Conservation (phyloP, 2,888 invertebrate genomes). For the Podotricha telesiphe region DNA sequence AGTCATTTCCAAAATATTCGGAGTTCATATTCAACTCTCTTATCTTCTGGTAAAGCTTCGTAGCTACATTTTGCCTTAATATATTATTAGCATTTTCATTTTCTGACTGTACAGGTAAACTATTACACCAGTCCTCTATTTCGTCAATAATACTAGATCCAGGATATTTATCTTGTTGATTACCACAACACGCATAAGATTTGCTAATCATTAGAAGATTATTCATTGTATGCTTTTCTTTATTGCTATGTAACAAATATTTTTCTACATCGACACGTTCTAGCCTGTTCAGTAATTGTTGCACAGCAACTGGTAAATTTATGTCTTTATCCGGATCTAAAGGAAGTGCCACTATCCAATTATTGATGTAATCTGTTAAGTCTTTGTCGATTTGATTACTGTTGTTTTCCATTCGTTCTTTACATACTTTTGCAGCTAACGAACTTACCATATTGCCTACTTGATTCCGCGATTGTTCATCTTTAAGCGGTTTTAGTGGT, state of each 20-base stretch:
- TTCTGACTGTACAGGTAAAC: slow-evolving; percentile 54
- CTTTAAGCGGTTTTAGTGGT: slow-evolving; percentile 53
- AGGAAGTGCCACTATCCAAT: slow-evolving; percentile 60
- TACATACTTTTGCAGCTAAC: slow-evolving; percentile 57
- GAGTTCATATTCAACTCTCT: slow-evolving; percentile 59
- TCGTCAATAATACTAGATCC: slow-evolving; percentile 51
- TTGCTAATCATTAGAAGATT: slow-evolving; percentile 19
- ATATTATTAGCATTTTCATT: slow-evolving; percentile 19
- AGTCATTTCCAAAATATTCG: slow-evolving; percentile 53
- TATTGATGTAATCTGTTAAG: slow-evolving; percentile 52
- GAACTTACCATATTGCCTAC: slow-evolving; percentile 55
- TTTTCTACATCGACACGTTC: slow-evolving; percentile 48
- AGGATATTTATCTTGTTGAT: slow-evolving; percentile 22
- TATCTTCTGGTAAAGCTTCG: slow-evolving; percentile 59
- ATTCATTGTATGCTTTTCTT: slow-evolving; percentile 5
- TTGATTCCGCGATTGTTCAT: slow-evolving; percentile 45
- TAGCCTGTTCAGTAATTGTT: slow-evolving; percentile 60
- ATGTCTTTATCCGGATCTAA: slow-evolving; percentile 53
- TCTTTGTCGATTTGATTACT: slow-evolving; percentile 46
- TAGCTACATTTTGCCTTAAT: slow-evolving; percentile 55
- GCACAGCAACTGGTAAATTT: slow-evolving; percentile 50
- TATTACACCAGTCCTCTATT: slow-evolving; percentile 62
- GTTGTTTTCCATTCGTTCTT: slow-evolving; percentile 46
- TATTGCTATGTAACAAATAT: slow-evolving; percentile 11
- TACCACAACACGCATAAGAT: slow-evolving; percentile 35